A percentile compares a stretch with the other conserved stretches of the same genome.
Evolutionary conservation across 2,797 vertebrate genomes (phyloP).

Genomic region (Odontamblyopus rebecca): DNA sequence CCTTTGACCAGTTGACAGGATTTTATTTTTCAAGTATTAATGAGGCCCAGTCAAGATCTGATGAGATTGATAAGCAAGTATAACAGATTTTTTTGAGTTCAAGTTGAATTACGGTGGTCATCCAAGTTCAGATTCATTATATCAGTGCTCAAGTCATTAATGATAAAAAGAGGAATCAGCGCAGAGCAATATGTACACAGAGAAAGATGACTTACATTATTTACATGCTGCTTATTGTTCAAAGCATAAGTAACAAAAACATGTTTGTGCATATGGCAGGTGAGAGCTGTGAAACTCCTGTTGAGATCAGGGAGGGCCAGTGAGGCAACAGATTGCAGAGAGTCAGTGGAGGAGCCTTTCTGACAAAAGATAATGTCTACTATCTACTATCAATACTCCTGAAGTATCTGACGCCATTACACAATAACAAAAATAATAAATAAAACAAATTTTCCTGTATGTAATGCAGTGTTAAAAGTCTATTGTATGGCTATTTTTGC

Average conservation of each 20-base stretch:
- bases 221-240: constrained; percentile 5
- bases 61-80: too few species aligned
- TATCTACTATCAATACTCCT: constrained; percentile 2
- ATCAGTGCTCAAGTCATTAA: background rate
- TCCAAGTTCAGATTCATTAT: too few species aligned
- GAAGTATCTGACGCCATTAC: background rate
- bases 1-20: too few species aligned
- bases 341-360: constrained; percentile 27
- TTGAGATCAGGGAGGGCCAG: constrained; percentile 50
- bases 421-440: background rate
- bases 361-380: constrained; percentile 12
- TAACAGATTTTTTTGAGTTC: too few species aligned
- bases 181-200: background rate
- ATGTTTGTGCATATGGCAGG: constrained; percentile 47
- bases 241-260: constrained; percentile 19
- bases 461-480: background rate
- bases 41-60: too few species aligned
- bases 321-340: constrained; percentile 58
- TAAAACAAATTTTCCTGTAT: too few species aligned
- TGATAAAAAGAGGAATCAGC: background rate
- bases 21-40: too few species aligned
- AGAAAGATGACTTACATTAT: constrained; percentile 8
- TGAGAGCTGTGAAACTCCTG: constrained; percentile 30
- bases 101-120: too few species aligned
- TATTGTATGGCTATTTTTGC: background rate